A percentile compares a stretch with the other conserved stretches of the same genome.
phyloP scores from a whole-genome alignment of 2,113 vertebrate genomes.

The Asarcornis scutulata region DNA sequence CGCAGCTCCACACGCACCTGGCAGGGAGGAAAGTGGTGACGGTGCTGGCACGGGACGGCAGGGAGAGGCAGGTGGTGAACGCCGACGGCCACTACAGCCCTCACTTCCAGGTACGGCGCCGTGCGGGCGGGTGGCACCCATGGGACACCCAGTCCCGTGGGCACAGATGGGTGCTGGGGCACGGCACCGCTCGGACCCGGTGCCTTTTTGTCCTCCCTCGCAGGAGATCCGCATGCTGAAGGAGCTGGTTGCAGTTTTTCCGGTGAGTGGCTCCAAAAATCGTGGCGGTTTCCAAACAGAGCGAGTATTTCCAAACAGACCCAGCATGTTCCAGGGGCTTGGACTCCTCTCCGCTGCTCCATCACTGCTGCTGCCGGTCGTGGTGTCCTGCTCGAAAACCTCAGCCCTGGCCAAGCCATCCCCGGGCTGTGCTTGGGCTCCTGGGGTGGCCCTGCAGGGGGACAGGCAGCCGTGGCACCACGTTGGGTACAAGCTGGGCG shows the following conservation, averaged over 20 bases:
- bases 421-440: not conserved
- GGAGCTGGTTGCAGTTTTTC: slow-evolving; percentile 82
- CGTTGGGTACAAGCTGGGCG: not conserved
- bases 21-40: slow-evolving; percentile 87
- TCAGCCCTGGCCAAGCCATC: not conserved
- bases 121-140: rapidly evolving
- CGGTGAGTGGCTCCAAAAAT: slow-evolving; percentile 78
- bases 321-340: not conserved
- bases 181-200: rapidly evolving
- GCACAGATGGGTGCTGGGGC: not conserved
- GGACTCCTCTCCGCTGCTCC: not conserved
- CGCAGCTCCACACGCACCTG: slow-evolving; percentile 96
- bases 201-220: not conserved
- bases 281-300: rapidly evolving
- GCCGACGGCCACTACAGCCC: slow-evolving; percentile 94
- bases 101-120: slow-evolving; percentile 88
- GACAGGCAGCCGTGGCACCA: not conserved
- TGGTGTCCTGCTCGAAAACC: not conserved
- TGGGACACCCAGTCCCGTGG: not conserved
- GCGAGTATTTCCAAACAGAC: not conserved
- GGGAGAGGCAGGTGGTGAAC: slow-evolving; percentile 84
- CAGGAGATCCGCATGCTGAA: slow-evolving; percentile 93
- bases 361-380: not conserved
- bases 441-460: rapidly evolving
- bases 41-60: slow-evolving; percentile 78